phyloP scores from a whole-genome alignment of 2,797 vertebrate genomes.

The Phoebastria nigripes region DNA sequence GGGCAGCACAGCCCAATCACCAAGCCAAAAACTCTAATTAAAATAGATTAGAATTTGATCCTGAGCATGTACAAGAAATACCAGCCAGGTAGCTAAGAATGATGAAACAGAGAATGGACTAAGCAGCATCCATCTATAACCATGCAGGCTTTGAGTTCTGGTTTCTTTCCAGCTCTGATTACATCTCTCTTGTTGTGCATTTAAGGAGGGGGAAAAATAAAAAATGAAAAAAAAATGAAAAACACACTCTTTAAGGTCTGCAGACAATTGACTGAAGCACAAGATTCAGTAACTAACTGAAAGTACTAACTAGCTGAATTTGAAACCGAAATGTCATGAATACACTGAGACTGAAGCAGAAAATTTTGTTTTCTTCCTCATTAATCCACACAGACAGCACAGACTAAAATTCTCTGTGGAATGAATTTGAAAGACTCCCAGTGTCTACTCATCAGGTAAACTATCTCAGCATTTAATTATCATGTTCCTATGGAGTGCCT shows the following conservation, averaged over 20 bases:
- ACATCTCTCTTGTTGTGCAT: background rate
- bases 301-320: background rate
- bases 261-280: background rate
- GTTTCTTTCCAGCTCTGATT: background rate
- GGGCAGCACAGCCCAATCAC: background rate
- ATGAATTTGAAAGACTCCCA: background rate
- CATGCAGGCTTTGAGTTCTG: background rate
- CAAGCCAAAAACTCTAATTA: background rate
- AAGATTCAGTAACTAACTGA: background rate
- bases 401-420: background rate
- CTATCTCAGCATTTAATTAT: background rate
- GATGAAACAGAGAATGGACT: background rate
- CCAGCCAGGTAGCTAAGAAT: background rate
- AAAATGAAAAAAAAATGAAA: background rate
- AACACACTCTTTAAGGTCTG: background rate
- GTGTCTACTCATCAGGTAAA: background rate
- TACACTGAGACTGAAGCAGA: background rate
- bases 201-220: background rate
- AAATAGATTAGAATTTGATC: slow-evolving; percentile 7
- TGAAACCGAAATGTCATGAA: background rate
- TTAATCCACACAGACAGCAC: background rate
- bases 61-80: background rate
- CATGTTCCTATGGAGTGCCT: background rate
- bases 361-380: background rate
- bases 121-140: background rate